Conservation (phyloP, 2,113 vertebrate species). For the Takifugu flavidus region DNA sequence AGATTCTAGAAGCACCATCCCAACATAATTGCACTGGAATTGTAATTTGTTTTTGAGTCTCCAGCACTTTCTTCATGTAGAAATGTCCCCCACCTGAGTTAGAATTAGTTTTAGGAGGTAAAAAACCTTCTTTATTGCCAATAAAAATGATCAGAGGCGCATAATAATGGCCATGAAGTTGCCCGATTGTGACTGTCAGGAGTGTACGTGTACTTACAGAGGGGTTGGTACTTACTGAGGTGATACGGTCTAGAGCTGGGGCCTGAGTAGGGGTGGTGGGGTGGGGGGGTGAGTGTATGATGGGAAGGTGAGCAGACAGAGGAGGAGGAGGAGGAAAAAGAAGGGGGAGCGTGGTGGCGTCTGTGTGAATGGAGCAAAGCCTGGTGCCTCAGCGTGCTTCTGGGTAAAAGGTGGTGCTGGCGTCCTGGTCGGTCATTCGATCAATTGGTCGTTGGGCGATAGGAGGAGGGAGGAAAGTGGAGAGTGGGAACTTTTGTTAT, state of each 20-base stretch:
- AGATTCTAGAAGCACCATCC: too few relatives aligned
- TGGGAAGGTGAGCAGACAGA: conserved; percentile 70
- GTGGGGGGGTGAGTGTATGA: conserved; percentile 71
- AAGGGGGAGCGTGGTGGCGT: conserved; percentile 66
- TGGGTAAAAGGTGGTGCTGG: conserved; percentile 76
- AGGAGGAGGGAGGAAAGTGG: conserved; percentile 66
- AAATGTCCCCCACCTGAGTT: too few relatives aligned
- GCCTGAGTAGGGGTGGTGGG: conserved; percentile 68
- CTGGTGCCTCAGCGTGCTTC: conserved; percentile 80
- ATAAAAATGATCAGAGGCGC: too few relatives aligned
- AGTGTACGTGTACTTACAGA: conserved; percentile 72
- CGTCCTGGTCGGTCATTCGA: conserved; percentile 67
- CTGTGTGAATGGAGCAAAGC: conserved; percentile 78
- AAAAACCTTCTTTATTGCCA: too few relatives aligned
- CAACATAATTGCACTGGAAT: too few relatives aligned
- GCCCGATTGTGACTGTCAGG: conserved; percentile 44
- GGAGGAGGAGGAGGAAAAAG: conserved; percentile 53
- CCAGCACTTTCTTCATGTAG: too few relatives aligned
- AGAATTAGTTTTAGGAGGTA: too few relatives aligned
- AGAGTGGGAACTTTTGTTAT: conserved; percentile 64
- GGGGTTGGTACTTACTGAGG: conserved; percentile 76
- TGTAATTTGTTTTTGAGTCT: too few relatives aligned
- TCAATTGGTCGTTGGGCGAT: conserved; percentile 57
- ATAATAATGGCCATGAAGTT: conserved; percentile 14
- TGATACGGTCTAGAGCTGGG: conserved; percentile 71